Evolutionary conservation across 2,888 invertebrate species (phyloP), one percentile per base, ranked within the genome.

Genomic region (Drosophila kanekoi): DNA sequence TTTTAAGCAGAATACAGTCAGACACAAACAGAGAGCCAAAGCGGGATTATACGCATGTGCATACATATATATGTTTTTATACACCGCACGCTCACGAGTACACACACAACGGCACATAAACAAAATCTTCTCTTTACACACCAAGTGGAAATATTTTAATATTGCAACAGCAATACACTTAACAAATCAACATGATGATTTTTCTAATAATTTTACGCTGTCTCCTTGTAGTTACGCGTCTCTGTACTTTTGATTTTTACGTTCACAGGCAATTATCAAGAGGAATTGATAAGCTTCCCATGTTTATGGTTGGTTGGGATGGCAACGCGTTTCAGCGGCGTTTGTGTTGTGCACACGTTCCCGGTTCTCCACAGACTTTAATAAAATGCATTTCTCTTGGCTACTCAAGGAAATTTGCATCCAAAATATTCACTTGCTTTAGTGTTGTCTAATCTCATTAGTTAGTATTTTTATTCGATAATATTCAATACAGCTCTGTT

Each of bases 311-410:
- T 13, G 23, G 14, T 23, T 40, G 5, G 28, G 8, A 2, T 11
- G 13, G 16, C 11, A 23, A 8, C 16, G 32, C 23, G 18, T n/a
- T 11, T 23, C 28, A 4, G 16, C 28, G 35, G 8, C 38, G 23
- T 9, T 13, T 32, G 20, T 9, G 16, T 38, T 86, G 79, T 72
- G 76, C 69, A 67, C 77, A 71, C 80, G 69, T 80, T 83, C 82
- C 80, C 87, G 81, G 79, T 84, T 88, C 80, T 78, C 78, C 58
- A 87, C 79, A 76, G 79, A 87, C 89, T 89, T 88, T 82, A 28
- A 28, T 28, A 28, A 28, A 8, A 28, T 28, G 28, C 8, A 28
- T 8, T 28, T 28, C 28, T 28, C 28, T 28, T 28, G 79, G 67
- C 47, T 52, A 57, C 28, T 28, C 51, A 47, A 33, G 37, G 18